These are phyloP conservation scores for Oscheius sp. DNA, from an alignment of 2,888 invertebrate genomes.

Conservation along the genomic window DNA sequence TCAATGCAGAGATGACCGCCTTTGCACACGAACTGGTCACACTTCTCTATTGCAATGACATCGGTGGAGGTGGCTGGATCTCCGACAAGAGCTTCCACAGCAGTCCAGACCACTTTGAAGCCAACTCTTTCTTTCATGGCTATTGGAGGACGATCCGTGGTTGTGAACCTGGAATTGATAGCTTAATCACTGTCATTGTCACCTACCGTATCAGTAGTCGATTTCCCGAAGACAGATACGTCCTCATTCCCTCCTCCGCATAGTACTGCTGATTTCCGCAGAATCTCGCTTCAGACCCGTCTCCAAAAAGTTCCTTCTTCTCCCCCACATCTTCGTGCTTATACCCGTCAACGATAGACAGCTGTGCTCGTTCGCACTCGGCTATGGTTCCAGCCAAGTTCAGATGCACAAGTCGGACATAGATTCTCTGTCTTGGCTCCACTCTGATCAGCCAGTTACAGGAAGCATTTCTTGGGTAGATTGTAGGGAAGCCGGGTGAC, in stretches of 20 bases:
- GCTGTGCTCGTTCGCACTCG: constrained; percentile 75
- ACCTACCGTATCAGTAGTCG: constrained; percentile 72
- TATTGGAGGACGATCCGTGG: constrained; percentile 60
- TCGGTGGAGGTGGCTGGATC: constrained; percentile 37
- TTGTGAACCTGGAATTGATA: constrained; percentile 56
- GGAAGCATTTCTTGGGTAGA: constrained; percentile 74
- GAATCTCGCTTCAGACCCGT: constrained; percentile 62
- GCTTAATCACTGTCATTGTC: not conserved
- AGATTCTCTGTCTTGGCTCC: constrained; percentile 74
- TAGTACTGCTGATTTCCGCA: constrained; percentile 76
- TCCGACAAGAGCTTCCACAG: constrained; percentile 56
- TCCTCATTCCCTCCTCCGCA: constrained; percentile 75
- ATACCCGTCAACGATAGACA: constrained; percentile 75
- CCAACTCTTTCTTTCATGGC: constrained; percentile 38
- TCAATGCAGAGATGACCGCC: constrained; percentile 74
- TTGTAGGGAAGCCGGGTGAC: constrained; percentile 75
- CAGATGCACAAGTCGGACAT: constrained; percentile 74
- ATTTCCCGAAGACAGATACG: constrained; percentile 74
- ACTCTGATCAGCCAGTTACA: constrained; percentile 76
- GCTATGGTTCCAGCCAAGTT: constrained; percentile 72
- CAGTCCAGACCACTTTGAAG: constrained; percentile 50
- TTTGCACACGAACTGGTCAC: constrained; percentile 72
- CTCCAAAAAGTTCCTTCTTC: constrained; percentile 31
- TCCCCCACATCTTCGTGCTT: constrained; percentile 55
- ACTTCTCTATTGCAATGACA: constrained; percentile 46